Conservation (phyloP, 2,113 vertebrate genomes). For the Scopus umbretta region DNA sequence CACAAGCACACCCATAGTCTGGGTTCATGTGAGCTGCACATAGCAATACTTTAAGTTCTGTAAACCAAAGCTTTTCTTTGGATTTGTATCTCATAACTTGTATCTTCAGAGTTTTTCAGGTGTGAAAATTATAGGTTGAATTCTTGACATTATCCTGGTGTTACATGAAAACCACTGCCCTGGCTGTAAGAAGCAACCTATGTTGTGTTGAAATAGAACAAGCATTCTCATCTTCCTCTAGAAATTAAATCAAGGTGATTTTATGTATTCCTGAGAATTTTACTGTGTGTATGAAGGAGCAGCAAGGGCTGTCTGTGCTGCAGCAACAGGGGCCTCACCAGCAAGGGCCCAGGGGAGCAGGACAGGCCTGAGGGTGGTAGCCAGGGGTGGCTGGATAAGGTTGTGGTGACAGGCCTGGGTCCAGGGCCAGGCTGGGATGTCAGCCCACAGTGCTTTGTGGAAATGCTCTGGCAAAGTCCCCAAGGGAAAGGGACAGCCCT, state of each 20-base stretch:
- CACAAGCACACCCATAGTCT: background rate
- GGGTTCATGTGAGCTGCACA: background rate
- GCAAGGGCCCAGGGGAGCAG: fast-evolving
- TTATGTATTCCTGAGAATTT: background rate
- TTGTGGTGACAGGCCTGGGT: fast-evolving
- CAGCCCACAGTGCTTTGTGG: background rate
- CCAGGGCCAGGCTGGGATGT: background rate
- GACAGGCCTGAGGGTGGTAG: background rate
- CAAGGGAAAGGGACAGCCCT: background rate
- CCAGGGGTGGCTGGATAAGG: background rate
- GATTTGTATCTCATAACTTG: background rate
- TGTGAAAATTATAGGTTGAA: background rate
- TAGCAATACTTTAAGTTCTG: background rate
- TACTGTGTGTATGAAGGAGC: background rate
- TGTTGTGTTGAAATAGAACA: background rate
- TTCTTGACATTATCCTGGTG: background rate
- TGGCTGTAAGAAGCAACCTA: background rate
- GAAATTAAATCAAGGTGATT: background rate
- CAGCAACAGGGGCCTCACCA: background rate
- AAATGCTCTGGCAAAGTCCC: background rate
- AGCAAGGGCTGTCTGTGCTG: background rate
- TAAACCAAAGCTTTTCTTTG: background rate
- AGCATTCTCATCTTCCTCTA: background rate
- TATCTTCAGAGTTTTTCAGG: background rate
- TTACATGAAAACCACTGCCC: background rate